Conservation (phyloP, 2,113 vertebrate genomes). For the Lipophrys pholis region DNA sequence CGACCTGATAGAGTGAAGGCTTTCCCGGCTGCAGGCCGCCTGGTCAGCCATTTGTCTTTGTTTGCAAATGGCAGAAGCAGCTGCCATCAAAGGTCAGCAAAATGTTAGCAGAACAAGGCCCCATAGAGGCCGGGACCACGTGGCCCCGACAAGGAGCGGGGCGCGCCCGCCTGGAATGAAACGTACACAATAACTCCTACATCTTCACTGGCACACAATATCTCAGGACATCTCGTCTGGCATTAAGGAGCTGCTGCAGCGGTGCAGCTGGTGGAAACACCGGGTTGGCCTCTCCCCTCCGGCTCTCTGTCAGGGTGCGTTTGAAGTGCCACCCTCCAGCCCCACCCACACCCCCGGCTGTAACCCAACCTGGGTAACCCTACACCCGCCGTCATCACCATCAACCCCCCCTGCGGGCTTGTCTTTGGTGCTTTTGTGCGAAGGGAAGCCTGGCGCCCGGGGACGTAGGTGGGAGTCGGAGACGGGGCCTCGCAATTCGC, state of each 20-base stretch:
- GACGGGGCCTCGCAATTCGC: slow-evolving; percentile 24
- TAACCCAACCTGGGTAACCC: slow-evolving; percentile 65
- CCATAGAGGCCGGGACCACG: slow-evolving; percentile 46
- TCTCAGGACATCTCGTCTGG: slow-evolving; percentile 10
- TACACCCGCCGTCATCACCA: slow-evolving; percentile 47
- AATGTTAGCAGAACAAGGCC: slow-evolving; percentile 77
- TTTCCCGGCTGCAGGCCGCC: slow-evolving; percentile 28
- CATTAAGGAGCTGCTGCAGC: neutral
- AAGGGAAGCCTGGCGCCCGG: slow-evolving; percentile 30
- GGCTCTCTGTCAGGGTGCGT: slow-evolving; percentile 33
- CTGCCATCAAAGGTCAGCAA: slow-evolving; percentile 78
- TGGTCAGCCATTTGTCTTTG: slow-evolving; percentile 70
- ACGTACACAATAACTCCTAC: slow-evolving; percentile 5
- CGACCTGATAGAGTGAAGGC: slow-evolving; percentile 26
- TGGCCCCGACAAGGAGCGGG: slow-evolving; percentile 14
- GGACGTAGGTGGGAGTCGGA: slow-evolving; percentile 37
- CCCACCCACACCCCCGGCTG: slow-evolving; percentile 56
- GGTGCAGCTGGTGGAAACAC: slow-evolving; percentile 40
- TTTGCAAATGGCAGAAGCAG: slow-evolving; percentile 73
- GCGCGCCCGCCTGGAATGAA: slow-evolving; percentile 42
- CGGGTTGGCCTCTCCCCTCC: slow-evolving; percentile 36
- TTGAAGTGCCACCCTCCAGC: slow-evolving; percentile 67
- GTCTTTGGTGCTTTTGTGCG: slow-evolving; percentile 65
- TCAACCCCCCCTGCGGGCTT: neutral
- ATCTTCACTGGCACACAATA: slow-evolving; percentile 6